phyloP scores from a whole-genome alignment of 1,140 invertebrate genomes.

The Brachionus sp. region DNA sequence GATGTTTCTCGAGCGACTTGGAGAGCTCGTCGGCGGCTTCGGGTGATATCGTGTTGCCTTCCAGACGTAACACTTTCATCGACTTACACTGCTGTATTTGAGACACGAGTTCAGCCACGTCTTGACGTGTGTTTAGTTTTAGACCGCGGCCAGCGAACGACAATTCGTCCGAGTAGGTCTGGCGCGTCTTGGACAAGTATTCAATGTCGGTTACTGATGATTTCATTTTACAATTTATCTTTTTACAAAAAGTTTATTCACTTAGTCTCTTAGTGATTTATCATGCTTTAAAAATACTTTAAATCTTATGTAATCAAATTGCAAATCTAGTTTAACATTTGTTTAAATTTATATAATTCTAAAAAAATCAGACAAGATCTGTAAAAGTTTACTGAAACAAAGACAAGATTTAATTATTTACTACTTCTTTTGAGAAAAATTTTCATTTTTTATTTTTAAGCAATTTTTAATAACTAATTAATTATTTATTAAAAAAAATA shows the following conservation, averaged over 20 bases:
- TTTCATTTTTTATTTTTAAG: too few relatives aligned
- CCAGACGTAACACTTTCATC: constrained; percentile 74
- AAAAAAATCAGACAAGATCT: too few relatives aligned
- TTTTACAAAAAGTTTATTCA: neutral
- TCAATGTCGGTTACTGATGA: constrained; percentile 40
- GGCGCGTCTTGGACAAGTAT: constrained; percentile 13
- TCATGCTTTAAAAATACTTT: neutral
- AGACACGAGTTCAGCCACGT: neutral
- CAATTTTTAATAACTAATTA: too few relatives aligned
- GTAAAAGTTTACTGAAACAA: too few relatives aligned
- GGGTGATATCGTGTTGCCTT: constrained; percentile 87
- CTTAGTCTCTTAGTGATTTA: neutral
- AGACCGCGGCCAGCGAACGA: neutral
- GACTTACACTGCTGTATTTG: constrained; percentile 64
- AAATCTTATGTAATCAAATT: neutral
- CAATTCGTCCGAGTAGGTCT: neutral
- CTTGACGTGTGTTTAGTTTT: constrained; percentile 13
- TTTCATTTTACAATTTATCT: constrained; percentile 2
- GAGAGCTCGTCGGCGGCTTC: constrained; percentile 79
- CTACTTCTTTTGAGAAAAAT: too few relatives aligned
- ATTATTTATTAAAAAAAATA: too few relatives aligned
- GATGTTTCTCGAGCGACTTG: constrained; percentile 71
- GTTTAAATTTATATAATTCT: too few relatives aligned
- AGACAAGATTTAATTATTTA: too few relatives aligned
- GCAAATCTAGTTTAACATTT: too few relatives aligned